Evolutionary conservation across 2,797 vertebrate species (phyloP).

Genomic region (Lindbergichthys nudifrons): DNA sequence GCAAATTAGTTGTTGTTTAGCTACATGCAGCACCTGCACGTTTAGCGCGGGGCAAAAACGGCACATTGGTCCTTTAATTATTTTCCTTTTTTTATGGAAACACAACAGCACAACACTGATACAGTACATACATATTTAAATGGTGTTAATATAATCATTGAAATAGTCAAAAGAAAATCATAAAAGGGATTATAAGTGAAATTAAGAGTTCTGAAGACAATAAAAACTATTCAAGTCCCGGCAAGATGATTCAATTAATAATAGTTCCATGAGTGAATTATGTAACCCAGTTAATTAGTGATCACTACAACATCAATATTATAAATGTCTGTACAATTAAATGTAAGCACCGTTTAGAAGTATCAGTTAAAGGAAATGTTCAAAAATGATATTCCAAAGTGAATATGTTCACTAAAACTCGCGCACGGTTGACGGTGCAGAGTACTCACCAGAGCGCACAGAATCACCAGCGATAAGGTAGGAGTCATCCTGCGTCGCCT

Average conservation of each 20-base stretch:
- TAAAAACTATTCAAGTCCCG: constrained; percentile 11
- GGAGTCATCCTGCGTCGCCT: constrained; percentile 78
- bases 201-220: neutral
- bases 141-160: neutral
- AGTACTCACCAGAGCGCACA: constrained; percentile 81
- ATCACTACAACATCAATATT: too few relatives aligned
- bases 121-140: neutral
- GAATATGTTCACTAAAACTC: neutral
- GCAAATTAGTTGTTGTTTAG: constrained; percentile 12
- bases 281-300: too few relatives aligned
- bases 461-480: constrained; percentile 69
- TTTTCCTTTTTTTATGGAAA: constrained; percentile 2
- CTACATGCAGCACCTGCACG: constrained; percentile 21
- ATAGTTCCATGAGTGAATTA: too few relatives aligned
- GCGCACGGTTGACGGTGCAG: neutral
- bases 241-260: neutral
- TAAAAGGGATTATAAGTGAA: neutral
- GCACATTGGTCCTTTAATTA: constrained; percentile 3
- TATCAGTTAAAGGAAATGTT: neutral
- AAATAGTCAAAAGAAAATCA: neutral
- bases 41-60: neutral
- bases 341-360: neutral
- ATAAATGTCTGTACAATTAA: neutral
- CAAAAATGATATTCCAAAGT: constrained; percentile 14
- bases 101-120: neutral